These are phyloP conservation scores for Tadarida brasiliensis DNA, from an alignment of 2,797 vertebrate genomes.

Conservation along the genomic window DNA sequence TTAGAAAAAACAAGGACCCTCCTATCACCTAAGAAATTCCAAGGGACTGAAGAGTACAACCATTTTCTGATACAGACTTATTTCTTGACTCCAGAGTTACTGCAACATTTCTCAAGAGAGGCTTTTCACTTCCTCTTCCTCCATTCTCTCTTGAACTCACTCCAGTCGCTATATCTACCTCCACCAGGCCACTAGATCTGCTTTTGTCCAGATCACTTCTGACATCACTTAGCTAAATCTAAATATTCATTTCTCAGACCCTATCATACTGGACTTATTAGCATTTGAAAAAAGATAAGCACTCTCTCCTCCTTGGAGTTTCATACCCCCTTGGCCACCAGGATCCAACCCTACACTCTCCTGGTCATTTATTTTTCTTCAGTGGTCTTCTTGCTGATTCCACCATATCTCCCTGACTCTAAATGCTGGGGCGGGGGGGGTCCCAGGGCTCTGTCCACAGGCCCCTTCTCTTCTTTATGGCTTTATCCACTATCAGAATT, in stretches of 20 bases:
- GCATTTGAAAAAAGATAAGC: neutral
- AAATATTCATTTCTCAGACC: neutral
- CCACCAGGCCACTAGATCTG: neutral
- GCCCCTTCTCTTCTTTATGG: neutral
- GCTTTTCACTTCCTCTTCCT: neutral
- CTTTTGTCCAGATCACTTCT: neutral
- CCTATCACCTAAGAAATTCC: neutral
- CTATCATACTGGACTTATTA: neutral
- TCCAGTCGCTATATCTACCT: neutral
- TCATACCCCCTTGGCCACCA: neutral
- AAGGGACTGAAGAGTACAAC: no score
- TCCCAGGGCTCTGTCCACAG: no score
- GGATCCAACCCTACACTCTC: no score
- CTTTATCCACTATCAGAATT: neutral
- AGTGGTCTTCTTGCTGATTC: neutral
- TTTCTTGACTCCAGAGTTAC: neutral
- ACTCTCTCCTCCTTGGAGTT: neutral
- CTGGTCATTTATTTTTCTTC: neutral
- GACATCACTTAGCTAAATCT: neutral
- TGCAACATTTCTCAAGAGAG: neutral
- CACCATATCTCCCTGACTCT: no score
- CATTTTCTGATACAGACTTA: neutral
- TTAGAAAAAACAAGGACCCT: neutral
- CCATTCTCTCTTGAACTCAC: neutral
- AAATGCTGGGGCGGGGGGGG: neutral